Evolutionary conservation across 2,888 invertebrate species (phyloP).

Genomic region (Rhabditoides inermis): DNA sequence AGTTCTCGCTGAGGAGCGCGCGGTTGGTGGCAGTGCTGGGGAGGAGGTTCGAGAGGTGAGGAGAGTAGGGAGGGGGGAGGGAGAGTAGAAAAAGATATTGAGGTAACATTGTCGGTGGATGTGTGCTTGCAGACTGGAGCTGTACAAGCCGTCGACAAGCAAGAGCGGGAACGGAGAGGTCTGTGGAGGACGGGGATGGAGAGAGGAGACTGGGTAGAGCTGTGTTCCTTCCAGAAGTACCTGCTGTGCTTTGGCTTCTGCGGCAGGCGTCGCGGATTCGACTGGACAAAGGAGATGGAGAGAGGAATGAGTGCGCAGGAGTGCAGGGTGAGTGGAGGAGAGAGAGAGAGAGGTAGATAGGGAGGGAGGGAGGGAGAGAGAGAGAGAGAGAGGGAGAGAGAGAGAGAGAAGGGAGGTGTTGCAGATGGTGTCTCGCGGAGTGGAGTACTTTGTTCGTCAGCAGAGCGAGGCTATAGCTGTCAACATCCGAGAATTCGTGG

Average conservation of each 20-base stretch:
- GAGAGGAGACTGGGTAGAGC: neutral
- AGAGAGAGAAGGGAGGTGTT: conserved; percentile 4
- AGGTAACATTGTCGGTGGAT: too few relatives aligned
- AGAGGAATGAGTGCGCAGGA: neutral
- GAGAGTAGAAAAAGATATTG: too few relatives aligned
- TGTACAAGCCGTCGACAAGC: neutral
- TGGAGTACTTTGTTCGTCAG: too few relatives aligned
- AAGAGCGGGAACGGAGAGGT: neutral
- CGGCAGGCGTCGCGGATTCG: neutral
- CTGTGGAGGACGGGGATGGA: neutral
- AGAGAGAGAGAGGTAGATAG: neutral
- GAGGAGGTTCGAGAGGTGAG: too few relatives aligned
- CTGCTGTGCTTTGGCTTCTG: too few relatives aligned
- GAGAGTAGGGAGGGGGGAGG: too few relatives aligned
- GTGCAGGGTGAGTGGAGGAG: neutral
- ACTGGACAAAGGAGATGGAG: neutral
- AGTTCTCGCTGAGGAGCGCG: too few relatives aligned
- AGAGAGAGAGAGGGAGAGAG: conserved; percentile 1
- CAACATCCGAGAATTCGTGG: conserved; percentile 5
- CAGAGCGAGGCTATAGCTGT: conserved; percentile 6
- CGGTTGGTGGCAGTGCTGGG: too few relatives aligned
- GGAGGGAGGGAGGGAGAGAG: conserved; percentile 1
- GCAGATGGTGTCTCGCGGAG: too few relatives aligned
- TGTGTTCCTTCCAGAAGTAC: too few relatives aligned
- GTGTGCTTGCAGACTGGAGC: neutral